Evolutionary conservation across 53 echinoderm and acorn worm genomes (phyloP).

Genomic region (Apostichopus leukothele): DNA sequence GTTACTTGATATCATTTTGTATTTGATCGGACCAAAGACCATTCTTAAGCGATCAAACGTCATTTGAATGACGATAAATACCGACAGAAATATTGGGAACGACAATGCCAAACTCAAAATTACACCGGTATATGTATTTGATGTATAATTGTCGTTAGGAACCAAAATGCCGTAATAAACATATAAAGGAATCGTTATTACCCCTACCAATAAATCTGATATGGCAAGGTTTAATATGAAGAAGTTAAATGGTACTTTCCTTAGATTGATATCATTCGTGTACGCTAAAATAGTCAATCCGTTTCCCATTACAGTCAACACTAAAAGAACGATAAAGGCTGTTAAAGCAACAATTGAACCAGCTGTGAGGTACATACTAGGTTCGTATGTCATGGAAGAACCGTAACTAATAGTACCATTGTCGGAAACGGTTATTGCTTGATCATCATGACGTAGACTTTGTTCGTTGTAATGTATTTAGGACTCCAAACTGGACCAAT

Average conservation of each 20-base stretch:
- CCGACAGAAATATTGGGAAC: background rate
- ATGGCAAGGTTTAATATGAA: slow-evolving; percentile 15
- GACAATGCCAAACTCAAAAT: background rate
- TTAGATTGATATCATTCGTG: background rate
- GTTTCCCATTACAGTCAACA: background rate
- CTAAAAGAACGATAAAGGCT: too few relatives aligned
- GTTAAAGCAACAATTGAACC: too few relatives aligned
- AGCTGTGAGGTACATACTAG: too few relatives aligned
- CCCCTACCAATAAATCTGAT: slow-evolving; percentile 8
- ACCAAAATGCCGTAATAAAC: background rate
- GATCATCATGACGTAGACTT: too few relatives aligned
- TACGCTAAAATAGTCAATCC: slow-evolving; percentile 18
- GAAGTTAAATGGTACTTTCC: slow-evolving; percentile 6
- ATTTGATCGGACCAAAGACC: background rate
- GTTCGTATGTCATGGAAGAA: too few relatives aligned
- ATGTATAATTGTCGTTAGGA: background rate
- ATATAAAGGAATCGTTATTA: background rate
- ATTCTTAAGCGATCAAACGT: background rate
- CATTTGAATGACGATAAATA: background rate
- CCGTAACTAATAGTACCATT: too few relatives aligned
- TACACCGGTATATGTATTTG: background rate
- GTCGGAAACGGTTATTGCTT: too few relatives aligned
- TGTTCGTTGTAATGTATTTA: too few relatives aligned
- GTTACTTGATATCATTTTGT: background rate
- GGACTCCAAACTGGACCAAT: too few relatives aligned